Evolutionary conservation across 1,140 invertebrate species (phyloP), one percentile per base, ranked within the genome.

Genomic region (Zeugodacus cucurbitae): DNA sequence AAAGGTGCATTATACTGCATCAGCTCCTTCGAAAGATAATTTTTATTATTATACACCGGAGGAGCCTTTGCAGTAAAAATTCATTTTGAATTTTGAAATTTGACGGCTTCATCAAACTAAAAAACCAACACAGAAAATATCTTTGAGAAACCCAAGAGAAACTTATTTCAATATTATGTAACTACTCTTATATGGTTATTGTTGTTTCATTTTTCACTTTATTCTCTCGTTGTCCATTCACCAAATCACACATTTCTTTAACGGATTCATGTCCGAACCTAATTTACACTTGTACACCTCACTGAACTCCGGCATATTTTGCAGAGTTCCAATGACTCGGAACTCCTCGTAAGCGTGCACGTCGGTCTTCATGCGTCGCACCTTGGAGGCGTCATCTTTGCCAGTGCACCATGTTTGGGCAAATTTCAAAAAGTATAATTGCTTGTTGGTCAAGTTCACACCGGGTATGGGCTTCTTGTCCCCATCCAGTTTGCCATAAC

Each of bases 201-300:
- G 14, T 26, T 26, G 6, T 1, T 62, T 59, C 26, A 14, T 74
- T 74, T 74, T 41, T 5, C 2, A 74, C 41, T 82, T 82, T 82
- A 82, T 54, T 82, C 41, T 10, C 41, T 82, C 74, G 26, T 48
- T 82, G 44, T 4, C 20, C n/a, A 44, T 82, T 89, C 59, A 93
- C 92, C 92, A 93, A 0, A 93, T 90, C 2, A 91, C 90, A 89
- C 96, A 97, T 91, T 96, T 96, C n/a, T 96, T 94, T 0, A 91
- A 88, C 2, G 96, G 96, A 93, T 97, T 96, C 95, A 96, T 96
- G n/a, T 93, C 92, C 1, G 94, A 94, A n/a, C 94, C 94, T 41
- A 91, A 88, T 6, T 94, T 93, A 90, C 96, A 97, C 3, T 95
- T 94, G 91, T 96, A 97, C 86, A 95, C 95, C 89, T 94, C 91